Evolutionary conservation across 2,113 vertebrate genomes (phyloP), one percentile per base, ranked within the genome.

Genomic region (Helogale parvula): DNA sequence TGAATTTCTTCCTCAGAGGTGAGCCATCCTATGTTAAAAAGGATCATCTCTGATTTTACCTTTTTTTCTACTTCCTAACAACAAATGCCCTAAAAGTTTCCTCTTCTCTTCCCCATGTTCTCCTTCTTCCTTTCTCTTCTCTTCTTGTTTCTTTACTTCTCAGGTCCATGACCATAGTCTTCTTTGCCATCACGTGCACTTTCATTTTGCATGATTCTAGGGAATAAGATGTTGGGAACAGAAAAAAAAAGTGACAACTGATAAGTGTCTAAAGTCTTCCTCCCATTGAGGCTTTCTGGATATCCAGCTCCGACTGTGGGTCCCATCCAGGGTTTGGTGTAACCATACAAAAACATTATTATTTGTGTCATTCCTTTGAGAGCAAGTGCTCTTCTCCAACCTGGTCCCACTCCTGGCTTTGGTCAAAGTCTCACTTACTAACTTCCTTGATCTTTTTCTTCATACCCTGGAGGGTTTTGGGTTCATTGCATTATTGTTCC

Each of bases 201-300:
- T 97, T 88, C 60, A 90, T 92, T 68, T 65, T 93, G 54, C 31
- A 38, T 80, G 25, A 74, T 79, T 95, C 87, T 79, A 57, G n/a
- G 52, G 29, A 92, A 35, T 92, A 88, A 17, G 4, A 31, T 80
- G 5, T 38, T 74, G 38, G 23, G 8, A 54, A 87, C 0, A 92
- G 41, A 16, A 35, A 33, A 88, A 88, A 60, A 65, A 79, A 9
- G 15, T 21, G 29, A 60, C 17, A 90, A 33, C n/a, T 4, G 71
- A 17, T 81, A 72, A 87, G 16, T 0, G 71, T 33, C 90, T 76
- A 80, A 90, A 85, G 16, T 86, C 14, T 81, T 82, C 16, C 54
- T 92, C 8, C 6, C 57, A 50, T 45, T 86, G 2, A 89, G 6
- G 25, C 9, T 95, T 95, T 68, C 31, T 72, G 35, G 14, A 66